Evolutionary conservation across 92 coral and sea anemone species (phyloP).

Genomic region (Pocillopora grandis): DNA sequence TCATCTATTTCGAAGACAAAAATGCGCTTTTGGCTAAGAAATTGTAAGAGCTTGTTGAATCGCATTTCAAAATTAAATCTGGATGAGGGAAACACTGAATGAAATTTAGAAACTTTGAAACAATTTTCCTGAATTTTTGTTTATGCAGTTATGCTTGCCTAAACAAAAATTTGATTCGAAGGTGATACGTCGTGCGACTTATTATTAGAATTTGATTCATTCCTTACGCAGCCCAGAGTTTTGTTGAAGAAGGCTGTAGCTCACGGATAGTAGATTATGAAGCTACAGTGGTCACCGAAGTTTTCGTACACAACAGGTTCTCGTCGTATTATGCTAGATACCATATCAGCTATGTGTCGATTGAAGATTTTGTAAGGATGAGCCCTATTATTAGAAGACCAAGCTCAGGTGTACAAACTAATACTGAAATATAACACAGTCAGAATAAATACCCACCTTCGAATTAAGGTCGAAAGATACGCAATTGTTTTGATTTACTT

Average conservation of each 20-base stretch:
- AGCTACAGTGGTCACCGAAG: background rate
- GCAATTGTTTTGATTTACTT: background rate
- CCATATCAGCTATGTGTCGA: background rate
- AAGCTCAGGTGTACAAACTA: background rate
- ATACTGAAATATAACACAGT: background rate
- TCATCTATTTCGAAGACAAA: background rate
- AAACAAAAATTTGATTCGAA: no score
- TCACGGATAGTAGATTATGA: background rate
- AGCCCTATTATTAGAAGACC: background rate
- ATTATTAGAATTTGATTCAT: background rate
- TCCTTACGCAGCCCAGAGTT: background rate
- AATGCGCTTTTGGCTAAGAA: background rate
- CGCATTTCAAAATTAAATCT: background rate
- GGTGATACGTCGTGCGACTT: no score
- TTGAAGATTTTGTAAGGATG: background rate
- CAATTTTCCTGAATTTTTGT: no score
- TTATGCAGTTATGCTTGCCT: no score
- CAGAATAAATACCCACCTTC: slow-evolving; percentile 1
- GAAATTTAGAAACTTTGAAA: no score
- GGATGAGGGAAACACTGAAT: no score
- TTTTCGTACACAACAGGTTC: background rate
- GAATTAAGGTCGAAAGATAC: slow-evolving; percentile 10
- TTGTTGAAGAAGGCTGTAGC: background rate
- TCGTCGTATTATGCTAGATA: background rate
- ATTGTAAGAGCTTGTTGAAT: background rate